Evolutionary conservation across 2,797 vertebrate species (phyloP).

Genomic region (Ptychobarbus kaznakovi): DNA sequence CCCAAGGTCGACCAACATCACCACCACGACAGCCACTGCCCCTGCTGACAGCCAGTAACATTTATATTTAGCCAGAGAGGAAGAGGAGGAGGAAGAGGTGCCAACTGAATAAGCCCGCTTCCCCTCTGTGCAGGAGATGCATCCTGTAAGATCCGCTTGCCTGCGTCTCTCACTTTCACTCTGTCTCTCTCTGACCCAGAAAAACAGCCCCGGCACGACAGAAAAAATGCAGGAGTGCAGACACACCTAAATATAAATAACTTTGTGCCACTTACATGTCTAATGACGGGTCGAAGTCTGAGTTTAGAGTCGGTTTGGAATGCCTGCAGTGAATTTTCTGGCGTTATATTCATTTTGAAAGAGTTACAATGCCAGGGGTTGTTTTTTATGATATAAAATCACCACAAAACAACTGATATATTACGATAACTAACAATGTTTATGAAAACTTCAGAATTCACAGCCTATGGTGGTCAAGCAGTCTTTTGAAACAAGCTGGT

Average conservation of each 20-base stretch:
- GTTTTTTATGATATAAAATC: neutral
- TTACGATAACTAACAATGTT: neutral
- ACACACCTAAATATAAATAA: constrained; percentile 78
- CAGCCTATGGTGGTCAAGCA: neutral
- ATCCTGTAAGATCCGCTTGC: constrained; percentile 41
- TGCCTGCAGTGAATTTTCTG: neutral
- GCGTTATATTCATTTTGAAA: neutral
- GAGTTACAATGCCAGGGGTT: neutral
- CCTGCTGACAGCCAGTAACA: constrained; percentile 46
- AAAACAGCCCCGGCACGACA: constrained; percentile 74
- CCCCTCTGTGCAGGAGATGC: constrained; percentile 23
- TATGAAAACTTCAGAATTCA: neutral
- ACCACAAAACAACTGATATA: neutral
- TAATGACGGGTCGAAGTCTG: constrained; percentile 68
- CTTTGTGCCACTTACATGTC: constrained; percentile 78
- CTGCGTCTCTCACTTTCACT: constrained; percentile 52
- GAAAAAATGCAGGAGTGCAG: constrained; percentile 68
- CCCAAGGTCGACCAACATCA: constrained; percentile 69
- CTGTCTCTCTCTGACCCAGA: constrained; percentile 77
- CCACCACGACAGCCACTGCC: constrained; percentile 62
- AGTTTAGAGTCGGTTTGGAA: constrained; percentile 4
- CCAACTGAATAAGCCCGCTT: constrained; percentile 50
- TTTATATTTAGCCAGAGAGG: constrained; percentile 72
- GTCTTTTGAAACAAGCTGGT: neutral
- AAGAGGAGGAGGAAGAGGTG: constrained; percentile 65